Percentiles rank a stretch among this genome's conserved stretches.
Evolutionary conservation across 2,113 vertebrate species (phyloP).

Genomic region (Dipodomys spectabilis): DNA sequence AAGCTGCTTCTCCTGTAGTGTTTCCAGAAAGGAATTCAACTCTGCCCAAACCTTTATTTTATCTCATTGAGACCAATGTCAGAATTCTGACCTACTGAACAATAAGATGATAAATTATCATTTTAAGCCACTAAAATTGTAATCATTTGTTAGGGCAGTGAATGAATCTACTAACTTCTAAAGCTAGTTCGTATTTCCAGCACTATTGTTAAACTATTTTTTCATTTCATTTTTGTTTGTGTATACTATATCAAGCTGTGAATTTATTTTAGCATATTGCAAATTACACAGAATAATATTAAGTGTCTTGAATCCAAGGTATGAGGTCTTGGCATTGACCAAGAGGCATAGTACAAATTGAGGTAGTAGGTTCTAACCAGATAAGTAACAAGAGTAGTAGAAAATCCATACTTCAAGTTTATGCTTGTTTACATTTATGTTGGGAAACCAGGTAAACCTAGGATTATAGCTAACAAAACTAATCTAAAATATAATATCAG

Average conservation of each 20-base stretch:
- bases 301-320: not conserved
- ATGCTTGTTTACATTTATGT: too few relatives aligned
- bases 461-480: not conserved
- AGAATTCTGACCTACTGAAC: not conserved
- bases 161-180: not conserved
- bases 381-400: not conserved
- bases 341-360: not conserved
- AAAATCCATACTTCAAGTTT: not conserved
- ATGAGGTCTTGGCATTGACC: not conserved
- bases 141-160: not conserved
- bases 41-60: not conserved
- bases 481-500: not conserved
- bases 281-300: not conserved
- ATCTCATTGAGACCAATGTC: not conserved
- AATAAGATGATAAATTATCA: not conserved
- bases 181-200: slow-evolving; percentile 31
- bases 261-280: not conserved
- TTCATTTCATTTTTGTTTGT: not conserved
- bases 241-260: not conserved
- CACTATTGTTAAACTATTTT: not conserved
- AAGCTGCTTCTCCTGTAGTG: not conserved
- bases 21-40: slow-evolving; percentile 19
- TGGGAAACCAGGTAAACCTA: not conserved
- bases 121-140: slow-evolving; percentile 8
- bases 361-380: not conserved